phyloP scores from a whole-genome alignment of 2,797 vertebrate genomes.

The Percopsis omiscomaycus region DNA sequence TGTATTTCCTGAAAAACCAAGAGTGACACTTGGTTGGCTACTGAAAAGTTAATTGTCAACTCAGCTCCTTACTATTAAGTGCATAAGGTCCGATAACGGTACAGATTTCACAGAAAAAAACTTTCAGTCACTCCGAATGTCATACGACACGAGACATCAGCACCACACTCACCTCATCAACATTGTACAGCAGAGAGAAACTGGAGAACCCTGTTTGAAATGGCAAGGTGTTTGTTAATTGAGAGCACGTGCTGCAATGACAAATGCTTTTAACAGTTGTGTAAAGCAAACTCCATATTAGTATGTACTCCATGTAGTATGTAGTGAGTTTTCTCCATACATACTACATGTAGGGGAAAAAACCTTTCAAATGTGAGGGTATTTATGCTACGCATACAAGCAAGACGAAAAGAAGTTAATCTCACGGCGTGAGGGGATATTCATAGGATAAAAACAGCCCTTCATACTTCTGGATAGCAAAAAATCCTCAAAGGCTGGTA shows the following conservation, averaged over 20 bases:
- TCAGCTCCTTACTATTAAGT: no score
- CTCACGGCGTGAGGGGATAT: no score
- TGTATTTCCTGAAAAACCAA: background rate
- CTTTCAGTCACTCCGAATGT: background rate
- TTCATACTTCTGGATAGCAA: no score
- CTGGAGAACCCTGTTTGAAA: background rate
- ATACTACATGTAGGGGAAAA: background rate
- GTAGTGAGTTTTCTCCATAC: no score
- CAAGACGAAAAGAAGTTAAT: no score
- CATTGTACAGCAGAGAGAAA: background rate
- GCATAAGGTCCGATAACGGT: no score
- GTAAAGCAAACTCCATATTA: background rate
- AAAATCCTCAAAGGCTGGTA: background rate
- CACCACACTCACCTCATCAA: background rate
- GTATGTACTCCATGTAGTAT: no score
- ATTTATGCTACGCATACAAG: background rate
- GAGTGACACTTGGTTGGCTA: no score
- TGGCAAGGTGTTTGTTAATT: background rate
- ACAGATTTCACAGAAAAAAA: no score
- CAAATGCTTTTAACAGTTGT: background rate
- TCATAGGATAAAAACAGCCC: no score
- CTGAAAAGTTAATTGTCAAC: no score
- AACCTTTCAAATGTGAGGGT: background rate
- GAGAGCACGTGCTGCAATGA: background rate
- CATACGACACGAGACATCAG: background rate